These are phyloP conservation scores for Patella ulyssiponensis DNA, from an alignment of 2,888 invertebrate species.

Conservation along the genomic window DNA sequence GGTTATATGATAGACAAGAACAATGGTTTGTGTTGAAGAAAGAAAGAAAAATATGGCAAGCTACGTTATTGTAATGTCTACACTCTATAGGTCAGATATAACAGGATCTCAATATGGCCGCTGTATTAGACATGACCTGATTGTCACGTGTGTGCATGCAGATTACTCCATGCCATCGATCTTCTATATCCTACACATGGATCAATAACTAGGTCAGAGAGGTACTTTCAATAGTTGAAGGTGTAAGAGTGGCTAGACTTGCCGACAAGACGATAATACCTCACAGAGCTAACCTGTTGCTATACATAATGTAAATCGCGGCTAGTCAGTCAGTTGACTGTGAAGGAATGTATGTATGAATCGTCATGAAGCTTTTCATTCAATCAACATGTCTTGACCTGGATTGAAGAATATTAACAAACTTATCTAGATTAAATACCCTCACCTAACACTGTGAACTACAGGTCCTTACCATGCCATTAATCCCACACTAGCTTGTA, in stretches of 20 bases:
- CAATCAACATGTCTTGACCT: constrained; percentile 10
- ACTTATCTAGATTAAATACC: background rate
- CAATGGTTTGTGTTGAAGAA: too few relatives aligned
- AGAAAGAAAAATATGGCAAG: constrained; percentile 4
- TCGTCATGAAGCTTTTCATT: background rate
- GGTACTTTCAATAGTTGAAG: constrained; percentile 12
- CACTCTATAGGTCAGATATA: constrained; percentile 12
- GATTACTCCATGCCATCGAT: constrained; percentile 12
- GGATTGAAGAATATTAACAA: background rate
- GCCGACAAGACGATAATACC: constrained; percentile 12
- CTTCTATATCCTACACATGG: constrained; percentile 4
- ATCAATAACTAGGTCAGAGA: constrained; percentile 12
- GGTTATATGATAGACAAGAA: too few relatives aligned
- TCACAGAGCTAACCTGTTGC: constrained; percentile 9
- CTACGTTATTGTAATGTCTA: constrained; percentile 6
- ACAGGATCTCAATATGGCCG: constrained; percentile 12
- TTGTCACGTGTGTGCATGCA: constrained; percentile 13
- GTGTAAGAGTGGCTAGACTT: constrained; percentile 12
- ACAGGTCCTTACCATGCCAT: background rate
- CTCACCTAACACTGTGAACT: background rate
- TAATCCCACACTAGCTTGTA: constrained; percentile 8
- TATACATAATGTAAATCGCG: constrained; percentile 4
- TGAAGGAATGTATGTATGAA: constrained; percentile 1
- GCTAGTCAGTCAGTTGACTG: constrained; percentile 1
- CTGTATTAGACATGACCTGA: constrained; percentile 12